Base-by-base conservation (phyloP, 2,113 vertebrate genomes). In the Zootoca vivipara region DNA sequence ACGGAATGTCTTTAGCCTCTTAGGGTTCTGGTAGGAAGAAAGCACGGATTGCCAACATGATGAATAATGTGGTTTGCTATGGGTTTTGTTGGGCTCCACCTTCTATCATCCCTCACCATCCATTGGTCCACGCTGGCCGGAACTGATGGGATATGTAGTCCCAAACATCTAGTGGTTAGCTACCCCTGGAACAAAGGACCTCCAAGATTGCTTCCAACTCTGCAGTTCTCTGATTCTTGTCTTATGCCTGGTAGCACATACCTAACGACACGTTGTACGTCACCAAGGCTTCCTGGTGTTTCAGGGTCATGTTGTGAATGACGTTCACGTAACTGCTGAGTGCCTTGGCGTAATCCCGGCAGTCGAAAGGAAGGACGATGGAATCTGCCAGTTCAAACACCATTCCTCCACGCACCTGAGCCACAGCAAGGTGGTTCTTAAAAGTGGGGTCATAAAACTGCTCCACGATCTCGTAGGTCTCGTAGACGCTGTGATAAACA, bases 401-500 rank as follows among this genome's bases (percentile, higher is more conserved):
- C 33, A 99, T 93, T 1, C 97, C 98, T 16, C 97, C 99, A 91
- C 99, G 97, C 80, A 99, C 98, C 91, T 97, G 97, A 9, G 98
- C 98, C 92, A 99, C 98, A 0, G 97, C 90, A 15, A 95, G 96
- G 64, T 99, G 98, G 87, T 98, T 97, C 88, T 96, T 98, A 96
- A 99, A 99, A 24, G 96, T 90, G 0, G 98, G 98, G 95, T 99
- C 98, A 40, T 99, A 99, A 96, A 98, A 99, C 42, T 82, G 96
- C 87, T 98, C 97, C 95, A 99, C 98, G 26, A 99, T 91, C 95
- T 99, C 98, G 30, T 97, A 99, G 3, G 98, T 99, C 94, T 99
- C 99, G 83, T 99, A 99, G 78, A 98, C 97, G 75, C 97, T 99
- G 96, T 99, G 99, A 92, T 99, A 99, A 65, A 99, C 97, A 0